Percentiles rank a stretch among this genome's conserved stretches.
Evolutionary conservation across 2,888 invertebrate genomes (phyloP).

Genomic region (Fissipunctia ypsillon): DNA sequence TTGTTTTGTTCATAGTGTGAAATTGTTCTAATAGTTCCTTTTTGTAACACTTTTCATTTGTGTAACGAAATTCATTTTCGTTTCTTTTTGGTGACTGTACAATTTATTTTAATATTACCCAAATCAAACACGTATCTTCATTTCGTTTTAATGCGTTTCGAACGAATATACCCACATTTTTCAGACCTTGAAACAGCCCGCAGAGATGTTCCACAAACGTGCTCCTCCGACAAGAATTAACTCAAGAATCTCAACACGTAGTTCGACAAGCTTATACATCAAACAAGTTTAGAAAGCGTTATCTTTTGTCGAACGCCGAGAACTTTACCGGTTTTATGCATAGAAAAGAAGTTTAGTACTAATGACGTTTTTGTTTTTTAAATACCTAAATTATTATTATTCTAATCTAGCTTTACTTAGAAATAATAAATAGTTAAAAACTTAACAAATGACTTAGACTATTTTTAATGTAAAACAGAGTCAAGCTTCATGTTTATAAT

Average conservation of each 20-base stretch:
- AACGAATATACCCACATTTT: neutral
- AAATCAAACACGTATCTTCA: too few species aligned
- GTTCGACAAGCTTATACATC: neutral
- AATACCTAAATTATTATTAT: too few species aligned
- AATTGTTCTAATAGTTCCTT: neutral
- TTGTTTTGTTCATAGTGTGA: constrained; percentile 3
- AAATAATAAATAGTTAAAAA: too few species aligned
- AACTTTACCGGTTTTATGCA: neutral
- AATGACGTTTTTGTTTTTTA: too few species aligned
- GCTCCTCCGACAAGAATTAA: neutral
- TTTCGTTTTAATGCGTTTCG: too few species aligned
- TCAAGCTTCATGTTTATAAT: too few species aligned
- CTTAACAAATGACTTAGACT: too few species aligned
- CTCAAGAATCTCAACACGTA: constrained; percentile 8
- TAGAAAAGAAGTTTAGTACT: neutral
- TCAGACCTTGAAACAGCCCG: neutral
- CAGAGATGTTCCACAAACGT: neutral
- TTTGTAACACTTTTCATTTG: constrained; percentile 5
- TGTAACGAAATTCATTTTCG: neutral
- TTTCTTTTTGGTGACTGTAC: constrained; percentile 3
- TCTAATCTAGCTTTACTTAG: too few species aligned
- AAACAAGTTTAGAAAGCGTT: neutral
- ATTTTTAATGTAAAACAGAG: too few species aligned
- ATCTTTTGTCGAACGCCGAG: neutral
- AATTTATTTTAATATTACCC: too few species aligned